Conservation (phyloP, 2,113 vertebrate genomes). For the Pomatostomus ruficeps region DNA sequence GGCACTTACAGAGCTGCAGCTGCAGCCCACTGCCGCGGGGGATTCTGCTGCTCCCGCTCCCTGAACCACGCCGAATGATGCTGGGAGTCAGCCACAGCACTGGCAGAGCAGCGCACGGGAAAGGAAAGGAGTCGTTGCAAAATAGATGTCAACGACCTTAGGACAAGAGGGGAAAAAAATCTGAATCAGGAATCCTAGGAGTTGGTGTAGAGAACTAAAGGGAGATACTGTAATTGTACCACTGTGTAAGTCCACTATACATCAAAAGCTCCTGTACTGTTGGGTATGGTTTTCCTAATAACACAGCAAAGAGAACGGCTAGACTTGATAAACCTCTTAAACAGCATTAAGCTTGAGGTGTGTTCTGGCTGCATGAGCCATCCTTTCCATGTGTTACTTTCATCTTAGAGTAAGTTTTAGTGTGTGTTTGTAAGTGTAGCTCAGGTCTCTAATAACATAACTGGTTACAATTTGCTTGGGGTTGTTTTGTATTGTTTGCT, state of each 20-base stretch:
- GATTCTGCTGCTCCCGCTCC: fast-evolving
- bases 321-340: neutral
- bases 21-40: fast-evolving
- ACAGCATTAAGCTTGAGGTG: neutral
- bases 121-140: fast-evolving
- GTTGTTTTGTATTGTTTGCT: neutral
- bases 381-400: neutral
- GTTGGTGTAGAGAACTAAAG: too few species aligned
- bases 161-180: neutral
- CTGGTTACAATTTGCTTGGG: neutral
- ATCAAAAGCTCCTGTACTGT: fast-evolving
- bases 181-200: neutral
- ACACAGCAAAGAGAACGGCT: neutral
- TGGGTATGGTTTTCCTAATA: neutral
- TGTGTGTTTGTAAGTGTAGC: neutral
- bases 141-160: neutral
- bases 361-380: fast-evolving
- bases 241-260: neutral
- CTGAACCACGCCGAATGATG: fast-evolving
- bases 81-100: fast-evolving
- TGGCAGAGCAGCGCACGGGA: fast-evolving
- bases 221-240: fast-evolving
- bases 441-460: fast-evolving
- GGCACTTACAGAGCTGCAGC: fast-evolving
- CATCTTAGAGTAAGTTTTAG: neutral